Conservation (phyloP, 1,140 invertebrate species). For the Zeugodacus cucurbitae region DNA sequence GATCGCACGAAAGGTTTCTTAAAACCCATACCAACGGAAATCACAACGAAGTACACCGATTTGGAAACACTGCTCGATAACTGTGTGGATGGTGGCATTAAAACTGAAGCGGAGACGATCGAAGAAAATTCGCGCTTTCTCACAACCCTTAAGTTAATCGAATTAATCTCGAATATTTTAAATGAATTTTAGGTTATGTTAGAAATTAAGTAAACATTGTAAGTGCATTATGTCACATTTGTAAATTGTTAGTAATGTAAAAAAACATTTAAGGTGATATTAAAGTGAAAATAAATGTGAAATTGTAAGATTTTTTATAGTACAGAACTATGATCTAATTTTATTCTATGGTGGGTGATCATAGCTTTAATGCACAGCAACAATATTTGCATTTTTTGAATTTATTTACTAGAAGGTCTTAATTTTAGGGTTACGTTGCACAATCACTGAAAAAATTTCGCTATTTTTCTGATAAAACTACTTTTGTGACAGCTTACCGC, state of each 20-base stretch:
- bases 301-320: neutral
- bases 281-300: neutral
- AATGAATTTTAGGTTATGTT: neutral
- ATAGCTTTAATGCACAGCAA: no score
- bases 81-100: slow-evolving; percentile 27
- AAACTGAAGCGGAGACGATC: neutral
- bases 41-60: neutral
- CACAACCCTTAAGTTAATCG: slow-evolving; percentile 6
- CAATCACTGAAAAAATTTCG: no score
- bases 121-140: slow-evolving; percentile 20
- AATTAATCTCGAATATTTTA: neutral
- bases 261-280: neutral
- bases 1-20: slow-evolving; percentile 44
- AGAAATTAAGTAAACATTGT: neutral
- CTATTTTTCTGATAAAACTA: no score
- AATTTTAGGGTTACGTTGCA: no score
- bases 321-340: no score
- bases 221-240: neutral
- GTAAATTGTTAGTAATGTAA: neutral
- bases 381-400: no score
- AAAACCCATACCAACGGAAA: slow-evolving; percentile 37
- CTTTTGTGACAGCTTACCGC: no score
- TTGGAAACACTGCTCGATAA: neutral
- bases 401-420: no score
- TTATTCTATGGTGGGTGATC: no score